phyloP scores from a whole-genome alignment of 2,797 vertebrate species.

The Sebastiscus albofasciatus region DNA sequence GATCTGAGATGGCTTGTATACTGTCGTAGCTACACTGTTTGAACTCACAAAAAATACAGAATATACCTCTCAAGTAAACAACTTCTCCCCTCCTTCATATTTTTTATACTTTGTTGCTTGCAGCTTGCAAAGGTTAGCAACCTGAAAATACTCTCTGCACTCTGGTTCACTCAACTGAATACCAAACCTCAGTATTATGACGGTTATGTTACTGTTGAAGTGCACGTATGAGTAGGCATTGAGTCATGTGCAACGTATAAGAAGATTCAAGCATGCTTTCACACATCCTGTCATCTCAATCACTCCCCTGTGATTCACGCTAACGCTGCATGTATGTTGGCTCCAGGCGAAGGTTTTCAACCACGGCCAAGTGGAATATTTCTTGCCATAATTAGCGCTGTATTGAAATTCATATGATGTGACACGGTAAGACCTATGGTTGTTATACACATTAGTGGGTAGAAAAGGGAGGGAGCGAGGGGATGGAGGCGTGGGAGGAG shows the following conservation, averaged over 20 bases:
- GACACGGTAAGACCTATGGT: not conserved
- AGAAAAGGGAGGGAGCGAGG: not conserved
- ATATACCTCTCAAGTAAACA: not conserved
- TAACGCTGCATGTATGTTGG: not conserved
- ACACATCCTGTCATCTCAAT: not conserved
- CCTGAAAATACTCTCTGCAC: not conserved
- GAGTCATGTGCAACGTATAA: not conserved
- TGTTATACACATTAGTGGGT: not conserved
- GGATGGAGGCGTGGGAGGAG: not conserved
- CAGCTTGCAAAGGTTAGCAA: not conserved
- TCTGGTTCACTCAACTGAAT: not conserved
- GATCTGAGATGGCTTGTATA: not conserved
- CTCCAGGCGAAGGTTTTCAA: not conserved
- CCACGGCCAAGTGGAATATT: not conserved
- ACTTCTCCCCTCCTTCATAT: not conserved
- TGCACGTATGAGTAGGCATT: not conserved
- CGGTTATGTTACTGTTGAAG: not conserved
- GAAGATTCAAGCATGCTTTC: not conserved
- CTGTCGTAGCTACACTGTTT: not conserved
- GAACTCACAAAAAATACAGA: not conserved
- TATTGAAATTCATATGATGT: constrained; percentile 20
- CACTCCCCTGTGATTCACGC: not conserved
- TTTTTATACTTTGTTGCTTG: not conserved
- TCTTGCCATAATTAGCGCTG: not conserved
- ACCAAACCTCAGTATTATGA: not conserved